Evolutionary conservation across 2,888 invertebrate genomes (phyloP).

Genomic region (Maniola hyperantus): DNA sequence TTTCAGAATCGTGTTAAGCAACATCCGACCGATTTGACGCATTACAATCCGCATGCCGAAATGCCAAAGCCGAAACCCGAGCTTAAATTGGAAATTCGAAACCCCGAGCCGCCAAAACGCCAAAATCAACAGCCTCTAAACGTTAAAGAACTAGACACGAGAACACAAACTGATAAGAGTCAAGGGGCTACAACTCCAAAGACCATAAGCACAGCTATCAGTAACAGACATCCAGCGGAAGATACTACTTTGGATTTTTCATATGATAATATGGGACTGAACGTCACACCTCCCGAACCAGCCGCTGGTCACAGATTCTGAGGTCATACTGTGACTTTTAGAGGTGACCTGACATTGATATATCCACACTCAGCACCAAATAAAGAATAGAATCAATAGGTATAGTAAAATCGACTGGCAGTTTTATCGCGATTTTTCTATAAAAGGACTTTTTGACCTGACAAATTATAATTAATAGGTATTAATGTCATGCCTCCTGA

Average conservation of each 20-base stretch:
- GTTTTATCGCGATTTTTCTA: neutral
- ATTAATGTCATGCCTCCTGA: too few relatives aligned
- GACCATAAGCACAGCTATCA: conserved; percentile 87
- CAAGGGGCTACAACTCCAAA: conserved; percentile 83
- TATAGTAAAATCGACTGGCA: neutral
- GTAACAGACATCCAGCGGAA: conserved; percentile 88
- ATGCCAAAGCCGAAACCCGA: conserved; percentile 70
- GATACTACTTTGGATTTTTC: conserved; percentile 90
- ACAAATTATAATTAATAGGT: too few relatives aligned
- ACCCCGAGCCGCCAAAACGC: conserved; percentile 67
- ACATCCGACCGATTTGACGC: conserved; percentile 69
- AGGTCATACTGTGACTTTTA: conserved; percentile 46
- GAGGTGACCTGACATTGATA: conserved; percentile 11
- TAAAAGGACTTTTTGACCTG: too few relatives aligned
- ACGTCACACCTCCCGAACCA: conserved; percentile 83
- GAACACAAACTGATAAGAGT: conserved; percentile 76
- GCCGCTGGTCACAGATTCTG: conserved; percentile 68
- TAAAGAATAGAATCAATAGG: neutral
- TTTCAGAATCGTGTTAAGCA: conserved; percentile 76
- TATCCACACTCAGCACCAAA: neutral
- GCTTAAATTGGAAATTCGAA: conserved; percentile 69
- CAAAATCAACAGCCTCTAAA: conserved; percentile 63
- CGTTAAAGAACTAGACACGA: conserved; percentile 64
- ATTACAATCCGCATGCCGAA: conserved; percentile 77
- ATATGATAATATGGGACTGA: conserved; percentile 90